Evolutionary conservation across 2,113 vertebrate species (phyloP), one percentile per base, ranked within the genome.

Genomic region (Phaethornis superciliosus): DNA sequence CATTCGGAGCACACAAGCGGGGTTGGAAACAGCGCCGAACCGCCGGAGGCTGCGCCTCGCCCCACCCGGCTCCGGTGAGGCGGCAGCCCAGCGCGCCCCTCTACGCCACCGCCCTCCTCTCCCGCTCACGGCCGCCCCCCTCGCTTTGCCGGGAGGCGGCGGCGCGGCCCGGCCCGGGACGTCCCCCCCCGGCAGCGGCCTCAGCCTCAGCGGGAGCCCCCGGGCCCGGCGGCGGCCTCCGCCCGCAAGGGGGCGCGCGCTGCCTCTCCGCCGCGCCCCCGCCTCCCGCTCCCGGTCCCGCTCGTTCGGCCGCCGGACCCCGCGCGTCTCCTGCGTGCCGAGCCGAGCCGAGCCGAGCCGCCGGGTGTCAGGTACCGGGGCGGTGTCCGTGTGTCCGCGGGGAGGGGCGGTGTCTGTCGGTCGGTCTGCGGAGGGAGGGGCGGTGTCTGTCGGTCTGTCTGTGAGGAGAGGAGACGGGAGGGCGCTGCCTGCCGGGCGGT

Each of bases 1-100:
- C 18, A 12, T 6, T 10, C 44, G 2, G 3, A 22, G 6, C 26
- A 7, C 68, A 15, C 1, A 16, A 12, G 16, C 24, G 3, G 6
- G 11, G 21, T 0, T 18, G 11, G 14, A 5, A 26, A 32, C 63
- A 4, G 19, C 30, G 4, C 7, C 47, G 44, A 16, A 44, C 24
- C 4, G n/a, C 49, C 4, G 49, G 40, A 26, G 59, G 40, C 59
- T 40, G 16, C 47, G 49, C 59, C n/a, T 21, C 51, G 2, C 40
- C 30, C 71, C 22, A 1, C 33, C 42, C 44, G 42, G 28, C 52
- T 5, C 6, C 9, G 33, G 24, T 19, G 4, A 14, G 56, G 67
- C 35, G 23, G 46, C 47, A 12, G 46, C 42, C 27, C n/a, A 46
- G 46, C 46, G 46, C 17, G 17, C 17, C 19, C 46, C 46, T 8